Conservation (phyloP, 2,888 invertebrate genomes). For the Lagria hirta region DNA sequence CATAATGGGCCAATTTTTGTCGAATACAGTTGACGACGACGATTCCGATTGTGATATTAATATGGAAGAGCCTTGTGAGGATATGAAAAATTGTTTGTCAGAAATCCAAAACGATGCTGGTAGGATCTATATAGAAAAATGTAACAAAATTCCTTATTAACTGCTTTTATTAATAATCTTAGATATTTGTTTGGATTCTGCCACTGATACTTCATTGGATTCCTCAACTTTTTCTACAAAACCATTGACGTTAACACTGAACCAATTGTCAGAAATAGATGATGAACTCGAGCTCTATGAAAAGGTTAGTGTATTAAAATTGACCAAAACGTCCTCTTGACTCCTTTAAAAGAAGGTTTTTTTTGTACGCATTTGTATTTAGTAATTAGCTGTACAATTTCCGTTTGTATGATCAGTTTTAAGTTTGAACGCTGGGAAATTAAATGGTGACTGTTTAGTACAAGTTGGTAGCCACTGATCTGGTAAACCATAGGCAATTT, state of each 20-base stretch:
- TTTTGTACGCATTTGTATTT: too few species aligned
- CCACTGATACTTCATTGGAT: constrained; percentile 2
- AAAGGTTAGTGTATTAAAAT: too few species aligned
- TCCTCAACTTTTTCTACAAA: background rate
- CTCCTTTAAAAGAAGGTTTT: too few species aligned
- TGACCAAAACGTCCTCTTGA: too few species aligned
- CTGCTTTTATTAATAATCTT: background rate
- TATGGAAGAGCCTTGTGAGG: background rate
- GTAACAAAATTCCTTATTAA: background rate
- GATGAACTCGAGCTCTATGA: constrained; percentile 54
- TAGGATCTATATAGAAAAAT: background rate
- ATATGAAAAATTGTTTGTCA: background rate
- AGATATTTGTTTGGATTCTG: constrained; percentile 9
- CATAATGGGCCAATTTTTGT: constrained; percentile 3
- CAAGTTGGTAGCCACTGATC: too few species aligned
- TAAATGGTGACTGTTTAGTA: background rate
- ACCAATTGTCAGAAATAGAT: constrained; percentile 46
- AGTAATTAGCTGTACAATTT: too few species aligned
- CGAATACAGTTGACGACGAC: background rate
- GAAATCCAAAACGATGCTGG: background rate
- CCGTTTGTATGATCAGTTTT: too few species aligned
- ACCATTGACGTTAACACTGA: constrained; percentile 3
- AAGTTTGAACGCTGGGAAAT: background rate
- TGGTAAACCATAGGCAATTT: too few species aligned
- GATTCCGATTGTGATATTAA: constrained; percentile 2